Base-by-base conservation (phyloP, 2,113 vertebrate species). In the Sebastes fasciatus region DNA sequence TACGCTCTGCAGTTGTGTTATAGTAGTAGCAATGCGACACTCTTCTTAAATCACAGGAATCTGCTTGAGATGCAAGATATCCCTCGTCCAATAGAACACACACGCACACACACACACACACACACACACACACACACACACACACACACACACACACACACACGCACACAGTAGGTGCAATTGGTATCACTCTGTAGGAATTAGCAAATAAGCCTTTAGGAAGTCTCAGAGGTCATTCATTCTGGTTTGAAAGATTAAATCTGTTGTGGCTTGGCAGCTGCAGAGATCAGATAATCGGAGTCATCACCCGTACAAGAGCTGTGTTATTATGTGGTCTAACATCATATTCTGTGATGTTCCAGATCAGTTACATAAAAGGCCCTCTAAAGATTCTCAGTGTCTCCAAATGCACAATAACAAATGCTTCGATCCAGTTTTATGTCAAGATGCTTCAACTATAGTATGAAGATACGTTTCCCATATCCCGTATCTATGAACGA, bases 31-130 rank as follows among this genome's bases (percentile, higher is more conserved):
- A 81, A 67, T 81, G 83, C 67, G 45, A 83, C 85, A 83, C 67
- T 34, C 34, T 34, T 88, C 74, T 60, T 76, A 87, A 86, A 81
- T 88, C 83, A 87, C 49, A 86, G 67, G 70, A 85, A 78, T 74
- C 76, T 85, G 76, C 83, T 87, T 60, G 61, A 67, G 74, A 86
- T 83, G 74, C 84, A 84, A 80, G 61, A 84, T 72, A 62, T 80
- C 55, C 57, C 46, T 57, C 0, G 0, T 67, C 52, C 77, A 74
- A 70, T 8, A 68, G 19, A 79, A 34, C 48, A 74, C 45, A 55
- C 66, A 78, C 78, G 58, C 61, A 17, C 69, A 70, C 34, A 61
- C 71, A 79, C 43, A 67, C 21, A 55, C 40, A 66, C 54, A 66
- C 64, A 60, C 43, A 46, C 58, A 43, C 17, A 34, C 54, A 48